Evolutionary conservation across 2,113 vertebrate genomes (phyloP), one percentile per base, ranked within the genome.

Genomic region (Hydrochoerus hydrochaeris): DNA sequence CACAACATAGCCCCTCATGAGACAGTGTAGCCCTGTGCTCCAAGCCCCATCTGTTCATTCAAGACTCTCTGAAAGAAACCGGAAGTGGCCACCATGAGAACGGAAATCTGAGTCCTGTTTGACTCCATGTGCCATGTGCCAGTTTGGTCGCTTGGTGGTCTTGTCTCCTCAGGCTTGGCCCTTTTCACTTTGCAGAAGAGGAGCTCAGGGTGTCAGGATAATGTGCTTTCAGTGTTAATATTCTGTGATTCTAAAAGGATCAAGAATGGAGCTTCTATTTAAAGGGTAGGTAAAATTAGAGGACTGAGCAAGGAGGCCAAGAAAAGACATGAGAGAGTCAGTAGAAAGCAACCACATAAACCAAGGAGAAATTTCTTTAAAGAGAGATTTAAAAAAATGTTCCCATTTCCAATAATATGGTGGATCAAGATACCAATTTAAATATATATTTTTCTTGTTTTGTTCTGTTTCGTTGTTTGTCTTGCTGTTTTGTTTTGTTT

Each of bases 251-350:
- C 84, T 54, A 60, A 65, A 73, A 87, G 35, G 62, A 73, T 28
- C 77, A 94, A 81, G 75, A 94, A 87, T 85, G 49, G 88, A 57
- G 81, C 35, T 84, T 93, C 57, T 86, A 69, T 85, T 85, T 89
- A 89, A 92, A 91, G 63, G 13, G 20, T 44, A 46, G 57, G 57
- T 26, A 91, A 62, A 91, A 73, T 91, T 87, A 91, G 75, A 91
- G 75, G 95, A 71, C 41, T 85, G 20, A 20, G 49, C n/a, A 71
- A 28, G 54, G 67, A 82, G 73, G 12, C 80, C 62, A 30, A 93
- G 69, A 93, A 95, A 81, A 65, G 32, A 83, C 24, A 30, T 49
- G n/a, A 80, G 32, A 60, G n/a, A 54, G 16, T 41, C 69, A 96
- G 65, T 57, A 86, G 63, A 94, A 87, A 94, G 63, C 41, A 71